phyloP scores from a whole-genome alignment of 2,113 vertebrate species.

The Mus spicilegus region DNA sequence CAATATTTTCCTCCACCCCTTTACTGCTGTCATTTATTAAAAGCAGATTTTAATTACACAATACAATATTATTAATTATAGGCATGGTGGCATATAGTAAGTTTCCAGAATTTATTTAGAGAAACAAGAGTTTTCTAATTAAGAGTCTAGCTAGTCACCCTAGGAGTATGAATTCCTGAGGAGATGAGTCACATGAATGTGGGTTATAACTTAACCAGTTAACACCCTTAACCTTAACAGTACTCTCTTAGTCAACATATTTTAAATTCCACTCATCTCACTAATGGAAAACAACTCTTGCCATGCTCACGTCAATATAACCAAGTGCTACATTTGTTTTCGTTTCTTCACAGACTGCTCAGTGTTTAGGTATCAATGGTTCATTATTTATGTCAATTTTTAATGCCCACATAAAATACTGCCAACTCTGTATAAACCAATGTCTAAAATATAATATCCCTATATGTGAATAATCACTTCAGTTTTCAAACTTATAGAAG shows the following conservation, averaged over 20 bases:
- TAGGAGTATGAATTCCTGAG: conserved; percentile 30
- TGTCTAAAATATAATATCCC: neutral
- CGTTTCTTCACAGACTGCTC: neutral
- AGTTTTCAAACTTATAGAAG: neutral
- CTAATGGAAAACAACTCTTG: neutral
- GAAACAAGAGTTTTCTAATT: neutral
- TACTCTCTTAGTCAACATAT: neutral
- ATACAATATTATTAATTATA: neutral
- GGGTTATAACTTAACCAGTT: conserved; percentile 1
- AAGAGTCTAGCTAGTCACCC: neutral
- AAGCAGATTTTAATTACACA: neutral
- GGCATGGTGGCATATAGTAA: neutral
- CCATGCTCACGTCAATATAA: neutral
- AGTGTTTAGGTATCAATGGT: neutral
- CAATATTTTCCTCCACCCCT: neutral
- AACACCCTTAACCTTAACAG: neutral
- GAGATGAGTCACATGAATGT: neutral
- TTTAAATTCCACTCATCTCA: conserved; percentile 9
- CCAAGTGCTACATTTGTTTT: neutral
- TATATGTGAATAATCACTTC: neutral
- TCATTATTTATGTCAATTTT: neutral
- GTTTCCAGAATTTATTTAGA: conserved; percentile 19
- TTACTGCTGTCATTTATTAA: neutral
- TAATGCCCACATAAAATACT: neutral
- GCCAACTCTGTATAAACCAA: neutral